These are phyloP conservation scores for Trematocara stigmaticum DNA, from an alignment of 2,113 vertebrate genomes.

Conservation along the genomic window DNA sequence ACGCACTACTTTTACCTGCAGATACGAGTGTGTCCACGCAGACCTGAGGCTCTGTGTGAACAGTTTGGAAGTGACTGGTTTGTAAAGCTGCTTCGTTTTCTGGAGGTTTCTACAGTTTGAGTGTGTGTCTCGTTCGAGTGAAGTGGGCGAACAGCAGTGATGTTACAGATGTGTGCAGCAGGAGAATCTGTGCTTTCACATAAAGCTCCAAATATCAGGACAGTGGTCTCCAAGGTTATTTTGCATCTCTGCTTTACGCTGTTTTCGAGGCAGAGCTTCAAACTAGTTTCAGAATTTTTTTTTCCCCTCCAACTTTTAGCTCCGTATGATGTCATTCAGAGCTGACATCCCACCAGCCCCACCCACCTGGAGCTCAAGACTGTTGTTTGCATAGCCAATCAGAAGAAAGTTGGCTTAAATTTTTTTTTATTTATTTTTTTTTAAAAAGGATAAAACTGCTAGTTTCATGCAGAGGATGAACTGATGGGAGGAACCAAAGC, in stretches of 20 bases:
- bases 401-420: background rate
- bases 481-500: background rate
- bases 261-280: background rate
- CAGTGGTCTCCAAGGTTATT: background rate
- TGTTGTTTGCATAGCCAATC: background rate
- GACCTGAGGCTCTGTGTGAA: background rate
- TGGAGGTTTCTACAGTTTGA: slow-evolving; percentile 2
- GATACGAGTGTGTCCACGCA: background rate
- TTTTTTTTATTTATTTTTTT: accelerated
- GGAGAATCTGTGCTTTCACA: background rate
- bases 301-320: accelerated
- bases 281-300: background rate
- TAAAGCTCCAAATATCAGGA: background rate
- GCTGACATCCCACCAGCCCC: background rate
- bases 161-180: background rate
- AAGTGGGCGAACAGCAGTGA: background rate
- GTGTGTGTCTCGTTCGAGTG: background rate
- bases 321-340: accelerated
- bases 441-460: background rate
- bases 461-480: background rate
- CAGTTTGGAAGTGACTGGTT: background rate
- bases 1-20: background rate
- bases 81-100: background rate
- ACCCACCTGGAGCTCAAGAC: background rate
- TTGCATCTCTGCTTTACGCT: background rate